phyloP scores from a whole-genome alignment of 2,797 vertebrate species.

The Loriculus beryllinus region DNA sequence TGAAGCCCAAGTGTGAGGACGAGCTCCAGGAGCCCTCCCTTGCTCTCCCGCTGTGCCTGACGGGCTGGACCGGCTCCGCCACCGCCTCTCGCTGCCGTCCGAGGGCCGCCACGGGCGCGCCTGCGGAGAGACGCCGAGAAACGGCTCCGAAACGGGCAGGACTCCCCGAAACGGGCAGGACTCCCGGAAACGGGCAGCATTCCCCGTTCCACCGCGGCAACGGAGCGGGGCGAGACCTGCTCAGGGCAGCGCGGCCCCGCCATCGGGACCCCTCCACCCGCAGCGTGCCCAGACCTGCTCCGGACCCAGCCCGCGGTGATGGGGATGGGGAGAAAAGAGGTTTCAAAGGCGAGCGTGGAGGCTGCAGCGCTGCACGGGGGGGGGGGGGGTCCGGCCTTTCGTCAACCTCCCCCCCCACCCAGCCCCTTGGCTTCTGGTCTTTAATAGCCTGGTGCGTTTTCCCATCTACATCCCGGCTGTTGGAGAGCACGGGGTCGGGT shows the following conservation, averaged over 20 bases:
- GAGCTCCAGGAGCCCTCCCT: not conserved
- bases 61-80: conserved; percentile 45
- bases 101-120: not conserved
- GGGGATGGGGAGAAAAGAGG: not conserved
- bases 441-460: not conserved
- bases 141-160: conserved; percentile 11
- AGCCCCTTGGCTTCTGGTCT: not conserved
- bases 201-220: not conserved
- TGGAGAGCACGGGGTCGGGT: not conserved
- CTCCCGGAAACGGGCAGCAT: too few relatives aligned
- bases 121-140: conserved; percentile 3
- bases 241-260: rapidly evolving
- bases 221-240: not conserved
- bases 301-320: not conserved
- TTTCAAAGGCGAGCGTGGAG: not conserved
- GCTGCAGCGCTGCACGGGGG: not conserved
- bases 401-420: too few relatives aligned
- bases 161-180: conserved; percentile 52
- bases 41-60: not conserved
- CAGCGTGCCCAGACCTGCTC: not conserved
- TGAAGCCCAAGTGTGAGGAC: not conserved
- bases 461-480: not conserved
- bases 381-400: too few relatives aligned
- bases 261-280: not conserved
- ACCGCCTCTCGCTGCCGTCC: not conserved